A percentile compares a stretch with the other conserved stretches of the same genome.
Conservation (phyloP, 1,140 invertebrate species). For the Trichogramma pretiosum region DNA sequence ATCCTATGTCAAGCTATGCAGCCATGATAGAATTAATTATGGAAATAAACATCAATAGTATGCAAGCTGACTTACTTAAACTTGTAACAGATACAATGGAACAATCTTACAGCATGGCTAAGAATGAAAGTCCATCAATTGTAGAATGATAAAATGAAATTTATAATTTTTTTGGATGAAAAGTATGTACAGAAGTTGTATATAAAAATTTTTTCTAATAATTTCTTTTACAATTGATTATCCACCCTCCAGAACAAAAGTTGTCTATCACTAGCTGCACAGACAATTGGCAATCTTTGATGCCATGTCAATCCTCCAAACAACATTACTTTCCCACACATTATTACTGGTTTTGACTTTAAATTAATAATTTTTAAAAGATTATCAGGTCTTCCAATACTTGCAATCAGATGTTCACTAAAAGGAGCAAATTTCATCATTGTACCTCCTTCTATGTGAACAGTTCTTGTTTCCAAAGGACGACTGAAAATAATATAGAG, state of each 20-base stretch:
- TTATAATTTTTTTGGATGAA: slow-evolving; percentile 15
- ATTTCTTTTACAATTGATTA: slow-evolving; percentile 36
- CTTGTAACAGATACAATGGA: too few species aligned
- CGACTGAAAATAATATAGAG: slow-evolving; percentile 36
- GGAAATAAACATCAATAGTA: slow-evolving; percentile 23
- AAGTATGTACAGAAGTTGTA: slow-evolving; percentile 5
- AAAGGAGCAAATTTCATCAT: slow-evolving; percentile 47
- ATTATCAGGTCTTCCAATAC: slow-evolving; percentile 51
- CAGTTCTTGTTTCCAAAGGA: slow-evolving; percentile 45
- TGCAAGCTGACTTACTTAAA: too few species aligned
- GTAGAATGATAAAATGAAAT: too few species aligned
- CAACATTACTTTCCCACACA: slow-evolving; percentile 46
- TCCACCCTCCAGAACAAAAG: slow-evolving; percentile 56
- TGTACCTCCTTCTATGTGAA: slow-evolving; percentile 53
- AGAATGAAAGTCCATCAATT: too few species aligned
- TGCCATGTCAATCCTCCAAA: slow-evolving; percentile 56
- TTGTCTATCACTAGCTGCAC: slow-evolving; percentile 52
- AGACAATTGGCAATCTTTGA: slow-evolving; percentile 53
- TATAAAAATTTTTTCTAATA: not conserved
- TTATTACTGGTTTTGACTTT: slow-evolving; percentile 46
- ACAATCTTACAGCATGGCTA: too few species aligned
- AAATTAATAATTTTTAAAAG: slow-evolving; percentile 52
- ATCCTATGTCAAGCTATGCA: slow-evolving; percentile 29
- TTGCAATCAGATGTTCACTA: slow-evolving; percentile 50
- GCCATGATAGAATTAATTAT: slow-evolving; percentile 26